These are phyloP conservation scores for Cossypha caffra DNA, from an alignment of 2,797 vertebrate genomes.

Conservation along the genomic window DNA sequence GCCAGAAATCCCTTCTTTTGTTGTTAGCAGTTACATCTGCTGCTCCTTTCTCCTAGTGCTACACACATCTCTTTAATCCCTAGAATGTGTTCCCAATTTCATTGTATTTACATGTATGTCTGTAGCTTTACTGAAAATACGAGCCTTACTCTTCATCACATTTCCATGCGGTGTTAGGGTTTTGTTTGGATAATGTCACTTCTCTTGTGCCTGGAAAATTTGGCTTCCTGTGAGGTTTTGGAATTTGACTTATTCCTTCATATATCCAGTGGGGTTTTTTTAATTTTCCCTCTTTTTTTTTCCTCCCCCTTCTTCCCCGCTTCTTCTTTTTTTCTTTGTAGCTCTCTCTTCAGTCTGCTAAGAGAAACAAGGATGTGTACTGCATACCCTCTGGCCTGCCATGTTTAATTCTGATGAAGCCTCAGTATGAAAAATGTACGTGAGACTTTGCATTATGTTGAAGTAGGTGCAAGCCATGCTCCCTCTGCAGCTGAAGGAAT, in stretches of 20 bases:
- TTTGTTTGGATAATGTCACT: conserved; percentile 63
- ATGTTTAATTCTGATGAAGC: conserved; percentile 47
- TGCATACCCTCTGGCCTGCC: background rate
- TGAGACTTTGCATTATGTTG: conserved; percentile 50
- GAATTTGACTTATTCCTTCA: conserved; percentile 34
- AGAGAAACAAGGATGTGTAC: conserved; percentile 37
- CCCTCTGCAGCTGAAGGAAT: conserved; percentile 11
- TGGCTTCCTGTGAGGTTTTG: conserved; percentile 45
- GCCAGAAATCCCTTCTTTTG: conserved; percentile 29
- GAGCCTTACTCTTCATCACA: conserved; percentile 68
- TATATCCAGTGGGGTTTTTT: background rate
- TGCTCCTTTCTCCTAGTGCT: conserved; percentile 51
- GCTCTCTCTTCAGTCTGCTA: background rate
- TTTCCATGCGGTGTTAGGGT: conserved; percentile 39
- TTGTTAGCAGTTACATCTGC: conserved; percentile 60
- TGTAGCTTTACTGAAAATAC: conserved; percentile 39
- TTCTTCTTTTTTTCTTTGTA: background rate
- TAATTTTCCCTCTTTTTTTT: accelerated
- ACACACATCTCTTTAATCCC: conserved; percentile 73
- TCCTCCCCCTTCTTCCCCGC: accelerated
- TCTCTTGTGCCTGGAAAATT: conserved; percentile 50
- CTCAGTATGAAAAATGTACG: conserved; percentile 29
- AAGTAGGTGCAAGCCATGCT: conserved; percentile 51
- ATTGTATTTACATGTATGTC: conserved; percentile 70
- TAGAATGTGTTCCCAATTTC: conserved; percentile 73